A percentile compares a stretch with the other conserved stretches of the same genome.
phyloP scores from a whole-genome alignment of 2,113 vertebrate species.

The Cyanoramphus novaezelandiae region DNA sequence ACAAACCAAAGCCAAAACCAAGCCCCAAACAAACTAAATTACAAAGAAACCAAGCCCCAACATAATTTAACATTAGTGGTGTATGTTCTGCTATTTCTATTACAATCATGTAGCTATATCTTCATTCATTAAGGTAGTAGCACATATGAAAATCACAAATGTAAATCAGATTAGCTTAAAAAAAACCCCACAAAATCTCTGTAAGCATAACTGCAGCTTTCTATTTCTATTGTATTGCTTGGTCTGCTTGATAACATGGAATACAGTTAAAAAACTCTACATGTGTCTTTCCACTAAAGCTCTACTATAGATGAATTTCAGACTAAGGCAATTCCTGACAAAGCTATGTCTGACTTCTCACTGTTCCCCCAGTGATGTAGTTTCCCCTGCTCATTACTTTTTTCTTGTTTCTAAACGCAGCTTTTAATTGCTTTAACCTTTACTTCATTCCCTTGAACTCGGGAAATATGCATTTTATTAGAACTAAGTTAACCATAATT shows the following conservation, averaged over 20 bases:
- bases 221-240: background rate
- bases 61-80: background rate
- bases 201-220: background rate
- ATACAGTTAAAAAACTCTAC: background rate
- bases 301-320: background rate
- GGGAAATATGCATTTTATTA: background rate
- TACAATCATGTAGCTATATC: background rate
- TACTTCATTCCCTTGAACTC: background rate
- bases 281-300: background rate
- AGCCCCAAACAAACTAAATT: background rate
- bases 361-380: background rate
- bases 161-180: background rate
- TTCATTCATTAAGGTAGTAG: background rate
- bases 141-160: background rate
- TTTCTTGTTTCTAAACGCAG: background rate
- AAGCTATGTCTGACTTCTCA: background rate
- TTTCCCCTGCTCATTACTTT: background rate
- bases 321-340: background rate
- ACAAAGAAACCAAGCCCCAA: background rate
- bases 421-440: conserved; percentile 40
- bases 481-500: background rate
- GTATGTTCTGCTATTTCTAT: background rate
- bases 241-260: background rate
- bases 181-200: background rate
- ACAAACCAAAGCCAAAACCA: background rate